These are phyloP conservation scores for Criorhina ranunculi DNA, from an alignment of 2,888 invertebrate genomes.

Conservation along the genomic window DNA sequence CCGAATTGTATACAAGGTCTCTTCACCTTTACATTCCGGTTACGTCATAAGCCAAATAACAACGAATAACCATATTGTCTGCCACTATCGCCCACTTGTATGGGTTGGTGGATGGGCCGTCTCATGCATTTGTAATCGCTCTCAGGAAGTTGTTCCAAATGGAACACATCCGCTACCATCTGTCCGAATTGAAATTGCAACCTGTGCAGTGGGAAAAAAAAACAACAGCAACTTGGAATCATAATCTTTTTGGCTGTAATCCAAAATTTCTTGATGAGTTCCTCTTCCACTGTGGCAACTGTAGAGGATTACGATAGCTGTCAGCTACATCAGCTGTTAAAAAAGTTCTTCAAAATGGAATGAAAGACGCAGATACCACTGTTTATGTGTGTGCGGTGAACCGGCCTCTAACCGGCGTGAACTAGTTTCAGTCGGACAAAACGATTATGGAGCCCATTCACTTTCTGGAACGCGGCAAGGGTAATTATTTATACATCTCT, in stretches of 20 bases:
- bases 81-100: constrained; percentile 24
- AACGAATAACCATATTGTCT: constrained; percentile 6
- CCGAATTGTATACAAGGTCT: constrained; percentile 34
- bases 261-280: constrained; percentile 70
- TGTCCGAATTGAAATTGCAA: constrained; percentile 36
- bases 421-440: constrained; percentile 56
- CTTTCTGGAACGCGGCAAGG: constrained; percentile 8
- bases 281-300: constrained; percentile 22
- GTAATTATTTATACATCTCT: constrained; percentile 11
- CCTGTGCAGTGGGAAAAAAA: constrained; percentile 24
- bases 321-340: constrained; percentile 1
- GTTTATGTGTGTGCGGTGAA: constrained; percentile 35
- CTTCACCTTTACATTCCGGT: constrained; percentile 65
- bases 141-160: constrained; percentile 69
- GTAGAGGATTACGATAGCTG: constrained; percentile 7
- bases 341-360: constrained; percentile 28
- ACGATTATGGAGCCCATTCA: constrained; percentile 11
- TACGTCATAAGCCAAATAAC: constrained; percentile 47
- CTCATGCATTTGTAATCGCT: constrained; percentile 70
- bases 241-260: constrained; percentile 62
- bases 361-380: constrained; percentile 6
- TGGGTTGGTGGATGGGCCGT: constrained; percentile 34
- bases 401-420: constrained; percentile 48
- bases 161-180: constrained; percentile 46
- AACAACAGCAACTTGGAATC: constrained; percentile 39